Percentiles rank a stretch among this genome's conserved stretches.
Conservation (phyloP, 2,888 invertebrate genomes). For the Drosophila birchii region DNA sequence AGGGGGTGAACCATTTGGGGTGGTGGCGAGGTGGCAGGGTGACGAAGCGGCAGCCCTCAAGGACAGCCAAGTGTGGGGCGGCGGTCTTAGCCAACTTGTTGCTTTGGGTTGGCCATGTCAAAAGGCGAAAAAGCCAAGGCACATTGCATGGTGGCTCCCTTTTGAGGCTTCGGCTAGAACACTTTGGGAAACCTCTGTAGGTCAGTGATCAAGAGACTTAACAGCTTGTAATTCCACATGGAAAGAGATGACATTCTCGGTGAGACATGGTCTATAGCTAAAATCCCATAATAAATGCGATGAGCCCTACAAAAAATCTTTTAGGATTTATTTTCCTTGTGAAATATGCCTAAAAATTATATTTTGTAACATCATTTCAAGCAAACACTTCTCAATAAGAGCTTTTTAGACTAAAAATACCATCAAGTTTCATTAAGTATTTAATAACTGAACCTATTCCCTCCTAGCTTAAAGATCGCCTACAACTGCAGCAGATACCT, state of each 20-base stretch:
- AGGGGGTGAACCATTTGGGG: background rate
- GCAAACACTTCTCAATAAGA: background rate
- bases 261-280: no score
- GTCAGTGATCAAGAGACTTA: slow-evolving; percentile 24
- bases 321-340: background rate
- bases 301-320: background rate
- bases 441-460: background rate
- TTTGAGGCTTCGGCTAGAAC: slow-evolving; percentile 21
- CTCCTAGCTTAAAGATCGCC: background rate
- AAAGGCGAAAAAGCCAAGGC: slow-evolving; percentile 30
- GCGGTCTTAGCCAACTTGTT: slow-evolving; percentile 53
- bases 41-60: slow-evolving; percentile 6
- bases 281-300: no score
- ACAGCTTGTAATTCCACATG: slow-evolving; percentile 1
- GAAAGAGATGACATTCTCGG: background rate
- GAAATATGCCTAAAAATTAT: background rate
- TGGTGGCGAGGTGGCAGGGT: background rate
- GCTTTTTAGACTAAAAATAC: no score
- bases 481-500: slow-evolving; percentile 4
- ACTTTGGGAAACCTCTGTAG: slow-evolving; percentile 33
- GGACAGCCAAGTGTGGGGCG: slow-evolving; percentile 5
- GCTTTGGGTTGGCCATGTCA: slow-evolving; percentile 22
- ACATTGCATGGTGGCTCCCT: slow-evolving; percentile 23
- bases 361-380: background rate
- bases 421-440: background rate